Conservation (phyloP, 2,113 vertebrate genomes). For the Gymnarchus niloticus region DNA sequence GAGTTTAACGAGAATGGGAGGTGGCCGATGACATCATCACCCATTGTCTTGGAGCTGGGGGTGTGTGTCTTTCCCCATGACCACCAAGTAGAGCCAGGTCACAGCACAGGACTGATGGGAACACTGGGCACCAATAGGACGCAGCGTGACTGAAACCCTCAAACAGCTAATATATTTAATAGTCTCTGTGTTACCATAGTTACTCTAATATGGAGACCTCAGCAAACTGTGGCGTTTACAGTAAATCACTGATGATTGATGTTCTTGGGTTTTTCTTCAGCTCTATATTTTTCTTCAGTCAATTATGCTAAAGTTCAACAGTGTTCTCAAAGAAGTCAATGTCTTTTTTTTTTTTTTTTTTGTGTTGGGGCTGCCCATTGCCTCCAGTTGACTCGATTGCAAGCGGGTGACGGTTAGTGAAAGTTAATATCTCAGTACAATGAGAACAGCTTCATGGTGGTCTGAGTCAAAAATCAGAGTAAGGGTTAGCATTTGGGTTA, state of each 20-base stretch:
- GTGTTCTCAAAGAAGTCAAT: not conserved
- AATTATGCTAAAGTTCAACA: constrained; percentile 1
- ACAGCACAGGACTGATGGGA: constrained; percentile 14
- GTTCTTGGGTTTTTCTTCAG: not conserved
- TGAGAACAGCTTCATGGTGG: constrained; percentile 78
- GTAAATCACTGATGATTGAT: constrained; percentile 11
- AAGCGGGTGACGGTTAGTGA: constrained; percentile 72
- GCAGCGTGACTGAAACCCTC: not conserved
- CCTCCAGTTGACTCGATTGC: constrained; percentile 53
- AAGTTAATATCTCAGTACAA: constrained; percentile 80
- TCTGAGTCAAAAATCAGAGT: constrained; percentile 51
- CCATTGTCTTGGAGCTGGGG: not conserved
- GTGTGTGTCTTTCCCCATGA: constrained; percentile 3
- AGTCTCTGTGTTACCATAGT: constrained; percentile 1
- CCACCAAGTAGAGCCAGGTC: not conserved
- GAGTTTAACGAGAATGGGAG: constrained; percentile 22
- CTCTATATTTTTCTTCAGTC: not conserved
- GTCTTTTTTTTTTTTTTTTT: not conserved
- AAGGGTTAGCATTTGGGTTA: constrained; percentile 50
- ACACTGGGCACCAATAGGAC: not conserved
- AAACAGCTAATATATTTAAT: constrained; percentile 12
- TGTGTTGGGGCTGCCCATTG: constrained; percentile 37
- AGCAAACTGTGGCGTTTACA: constrained; percentile 4
- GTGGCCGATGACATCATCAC: constrained; percentile 21
- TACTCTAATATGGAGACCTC: not conserved